Base-by-base conservation (phyloP, 2,797 vertebrate species). In the Silurus aristotelis region DNA sequence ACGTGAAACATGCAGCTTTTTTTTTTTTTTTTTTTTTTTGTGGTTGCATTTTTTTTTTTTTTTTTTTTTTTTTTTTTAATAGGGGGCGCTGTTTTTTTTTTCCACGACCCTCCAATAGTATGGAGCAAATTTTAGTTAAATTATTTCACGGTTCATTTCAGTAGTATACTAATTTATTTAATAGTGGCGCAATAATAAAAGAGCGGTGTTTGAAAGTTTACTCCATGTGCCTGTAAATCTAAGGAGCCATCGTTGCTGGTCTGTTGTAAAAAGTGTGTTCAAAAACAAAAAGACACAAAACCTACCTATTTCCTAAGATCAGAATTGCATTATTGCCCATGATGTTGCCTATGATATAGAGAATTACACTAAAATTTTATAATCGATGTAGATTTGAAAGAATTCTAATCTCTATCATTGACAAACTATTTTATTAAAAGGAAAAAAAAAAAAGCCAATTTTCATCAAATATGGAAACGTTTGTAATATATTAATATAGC, bases 391-490 rank as follows among this genome's bases (percentile, higher is more conserved):
- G 94, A 90, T 93, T 88, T 90, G 89, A 92, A 93, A 93, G 93
- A 95, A 95, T 95, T 95, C 94, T 95, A 95, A 96, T 91, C 89
- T 92, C 88, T 89, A 87, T 95, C 89, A 93, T 91, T 94, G 91
- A 95, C 92, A 95, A 95, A 95, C 94, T 95, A 96, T 96, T 96
- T 95, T 96, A 96, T 95, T 95, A 95, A 93, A 85, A 93, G 31
- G 60, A 27, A 56, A 5, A n/a, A 48, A 48, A 25, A 75, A 38
- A 38, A 61, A 46, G 70, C 93, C 90, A 75, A 92, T 80, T 92
- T 95, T 95, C 81, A 93, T 94, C 91, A 93, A 95, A 94, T 93
- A 90, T 92, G 88, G 90, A 92, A 87, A 92, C 86, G 87, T 95
- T 95, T 96, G 93, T 95, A 94, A 94, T 94, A 95, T 95, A 95